Base-by-base conservation (phyloP, 2,888 invertebrate genomes). In the Cephalotes varians region DNA sequence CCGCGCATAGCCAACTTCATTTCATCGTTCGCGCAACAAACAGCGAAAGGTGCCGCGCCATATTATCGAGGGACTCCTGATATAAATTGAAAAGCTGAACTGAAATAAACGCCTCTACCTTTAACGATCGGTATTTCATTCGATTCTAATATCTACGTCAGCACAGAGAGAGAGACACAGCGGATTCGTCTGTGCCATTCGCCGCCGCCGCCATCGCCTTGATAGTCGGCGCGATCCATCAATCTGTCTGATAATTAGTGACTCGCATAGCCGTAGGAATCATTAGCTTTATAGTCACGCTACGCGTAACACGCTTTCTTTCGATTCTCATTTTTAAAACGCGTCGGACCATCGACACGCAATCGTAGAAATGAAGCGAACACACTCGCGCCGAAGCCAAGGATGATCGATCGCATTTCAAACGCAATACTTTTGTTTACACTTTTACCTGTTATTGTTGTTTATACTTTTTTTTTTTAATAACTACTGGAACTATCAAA, bases 221-320 rank as follows among this genome's bases (percentile, higher is more conserved):
- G 88, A 89, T 89, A 88, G 85, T 86, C 85, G 81, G 81, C 84
- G 79, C 81, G 87, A 87, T 88, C 83, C 87, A 90, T 90, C 87
- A 88, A 89, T 90, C 89, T 88, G 77, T 21, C 60, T 65, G 87
- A 86, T 90, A 90, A 90, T 91, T 91, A 90, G 85, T 84, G 85
- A 85, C 84, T 90, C 85, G 83, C 67, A 58, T 87, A 89, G 88
- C 80, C 88, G 87, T 87, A 87, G 88, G 86, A 83, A 90, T 82
- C 85, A 89, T 89, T 90, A 90, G 83, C 81, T 90, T 86, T 80
- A 84, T 82, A 76, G 79, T 86, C 81, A 83, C 83, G 74, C 84
- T 80, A n/a, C n/a, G 77, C 60, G 28, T 76, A 84, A 51, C 69
- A 44, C 54, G 18, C 25, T 18, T 40, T 64, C 40, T 64, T 54